Conservation (phyloP, 2,113 vertebrate genomes). For the Panthera leo region DNA sequence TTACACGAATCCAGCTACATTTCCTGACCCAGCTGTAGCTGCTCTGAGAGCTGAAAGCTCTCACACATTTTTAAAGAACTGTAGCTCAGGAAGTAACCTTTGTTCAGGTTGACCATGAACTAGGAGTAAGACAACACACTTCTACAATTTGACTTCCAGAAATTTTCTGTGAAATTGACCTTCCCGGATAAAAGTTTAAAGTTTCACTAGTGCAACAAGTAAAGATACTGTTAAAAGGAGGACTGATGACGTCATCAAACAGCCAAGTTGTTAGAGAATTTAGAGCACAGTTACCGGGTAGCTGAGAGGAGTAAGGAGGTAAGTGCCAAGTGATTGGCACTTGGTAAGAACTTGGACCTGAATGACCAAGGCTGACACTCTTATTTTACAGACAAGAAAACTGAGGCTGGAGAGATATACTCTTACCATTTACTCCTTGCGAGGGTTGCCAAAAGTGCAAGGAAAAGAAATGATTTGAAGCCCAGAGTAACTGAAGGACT, state of each 20-base stretch:
- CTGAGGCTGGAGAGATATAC: not conserved
- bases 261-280: not conserved
- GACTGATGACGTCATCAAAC: not conserved
- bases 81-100: not conserved
- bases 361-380: not conserved
- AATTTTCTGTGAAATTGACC: not conserved
- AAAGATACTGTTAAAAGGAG: not conserved
- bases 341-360: not conserved
- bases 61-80: not conserved
- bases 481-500: not conserved
- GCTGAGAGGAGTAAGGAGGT: not conserved
- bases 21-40: not conserved
- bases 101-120: not conserved
- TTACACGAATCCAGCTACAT: not conserved
- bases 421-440: not conserved
- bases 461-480: not conserved
- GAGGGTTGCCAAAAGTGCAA: not conserved
- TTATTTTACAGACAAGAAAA: not conserved
- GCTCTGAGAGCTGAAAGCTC: not conserved
- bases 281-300: not conserved
- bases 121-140: not conserved
- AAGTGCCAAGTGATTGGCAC: not conserved
- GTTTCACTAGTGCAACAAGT: not conserved
- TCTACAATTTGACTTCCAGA: constrained; percentile 29
- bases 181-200: not conserved